phyloP scores from a whole-genome alignment of 1,140 invertebrate genomes.

The Lordiphosa stackelbergi region DNA sequence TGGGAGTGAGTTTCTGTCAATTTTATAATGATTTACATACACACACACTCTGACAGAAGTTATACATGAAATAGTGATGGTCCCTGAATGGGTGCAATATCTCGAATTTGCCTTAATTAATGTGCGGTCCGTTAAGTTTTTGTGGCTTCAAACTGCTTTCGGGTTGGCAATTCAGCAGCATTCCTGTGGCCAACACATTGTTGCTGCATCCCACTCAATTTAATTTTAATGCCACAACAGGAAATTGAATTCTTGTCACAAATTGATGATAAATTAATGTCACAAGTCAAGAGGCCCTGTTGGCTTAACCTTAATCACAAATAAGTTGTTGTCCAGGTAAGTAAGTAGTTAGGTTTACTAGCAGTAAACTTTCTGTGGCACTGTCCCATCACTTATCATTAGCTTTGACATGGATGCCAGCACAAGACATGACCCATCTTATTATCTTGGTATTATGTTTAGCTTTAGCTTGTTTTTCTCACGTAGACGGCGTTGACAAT shows the following conservation, averaged over 20 bases:
- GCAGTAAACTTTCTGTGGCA: not conserved
- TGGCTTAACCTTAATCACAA: slow-evolving; percentile 1
- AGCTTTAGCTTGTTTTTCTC: slow-evolving; percentile 17
- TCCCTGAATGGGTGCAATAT: slow-evolving; percentile 1
- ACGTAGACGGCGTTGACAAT: slow-evolving; percentile 38
- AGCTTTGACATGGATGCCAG: slow-evolving; percentile 2
- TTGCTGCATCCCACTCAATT: slow-evolving; percentile 40
- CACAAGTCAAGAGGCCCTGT: slow-evolving; percentile 27
- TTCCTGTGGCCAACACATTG: slow-evolving; percentile 29
- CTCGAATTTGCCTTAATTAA: slow-evolving; percentile 44
- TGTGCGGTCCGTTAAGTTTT: slow-evolving; percentile 57
- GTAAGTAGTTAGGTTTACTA: slow-evolving; percentile 5
- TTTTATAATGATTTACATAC: slow-evolving; percentile 47
- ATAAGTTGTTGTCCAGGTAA: slow-evolving; percentile 14
- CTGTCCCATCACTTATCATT: slow-evolving; percentile 2
- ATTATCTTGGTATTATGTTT: not conserved
- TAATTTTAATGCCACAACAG: slow-evolving; percentile 47
- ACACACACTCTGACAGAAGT: not conserved
- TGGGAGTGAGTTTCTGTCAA: slow-evolving; percentile 29
- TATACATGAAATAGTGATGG: not conserved
- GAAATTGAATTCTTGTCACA: slow-evolving; percentile 46
- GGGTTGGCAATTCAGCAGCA: slow-evolving; percentile 19
- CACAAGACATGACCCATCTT: slow-evolving; percentile 1
- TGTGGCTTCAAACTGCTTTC: slow-evolving; percentile 29
- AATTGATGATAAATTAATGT: slow-evolving; percentile 44